Conservation (phyloP, 2,888 invertebrate genomes). For the Augiades crinisus region DNA sequence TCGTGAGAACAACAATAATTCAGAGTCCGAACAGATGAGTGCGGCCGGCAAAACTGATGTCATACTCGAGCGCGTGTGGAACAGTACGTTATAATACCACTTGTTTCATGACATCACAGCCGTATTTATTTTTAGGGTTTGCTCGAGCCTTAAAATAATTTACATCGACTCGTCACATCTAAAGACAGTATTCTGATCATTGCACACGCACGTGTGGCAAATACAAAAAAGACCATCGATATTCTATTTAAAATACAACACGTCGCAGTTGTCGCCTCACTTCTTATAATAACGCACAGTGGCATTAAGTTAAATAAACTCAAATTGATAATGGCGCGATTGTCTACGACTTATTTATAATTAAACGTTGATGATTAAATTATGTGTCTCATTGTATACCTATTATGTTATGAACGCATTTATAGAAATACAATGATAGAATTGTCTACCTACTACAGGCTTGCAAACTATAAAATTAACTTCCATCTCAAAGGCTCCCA, state of each 20-base stretch:
- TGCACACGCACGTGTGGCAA: conserved; percentile 12
- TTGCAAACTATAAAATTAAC: too few relatives aligned
- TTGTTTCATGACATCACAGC: conserved; percentile 73
- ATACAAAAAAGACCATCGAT: conserved; percentile 13
- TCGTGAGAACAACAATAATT: conserved; percentile 59
- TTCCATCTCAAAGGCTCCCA: too few relatives aligned
- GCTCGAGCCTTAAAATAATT: conserved; percentile 71
- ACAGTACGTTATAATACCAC: conserved; percentile 61
- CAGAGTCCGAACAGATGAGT: conserved; percentile 57
- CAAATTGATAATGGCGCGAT: not conserved
- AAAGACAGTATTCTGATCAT: conserved; percentile 23
- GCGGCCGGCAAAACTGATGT: conserved; percentile 64
- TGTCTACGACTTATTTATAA: conserved; percentile 2
- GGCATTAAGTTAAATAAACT: conserved; percentile 2
- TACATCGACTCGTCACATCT: conserved; percentile 23
- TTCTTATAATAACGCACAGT: not conserved
- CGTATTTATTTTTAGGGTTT: conserved; percentile 67
- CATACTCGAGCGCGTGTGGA: conserved; percentile 66
- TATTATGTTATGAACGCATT: not conserved
- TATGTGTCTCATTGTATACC: not conserved
- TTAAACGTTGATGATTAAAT: not conserved
- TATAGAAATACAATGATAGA: too few relatives aligned
- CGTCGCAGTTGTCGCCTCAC: not conserved
- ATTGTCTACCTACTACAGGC: too few relatives aligned
- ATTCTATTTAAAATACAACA: conserved; percentile 11